Evolutionary conservation across 1,140 invertebrate species (phyloP).

Genomic region (Hycleus phaleratus): DNA sequence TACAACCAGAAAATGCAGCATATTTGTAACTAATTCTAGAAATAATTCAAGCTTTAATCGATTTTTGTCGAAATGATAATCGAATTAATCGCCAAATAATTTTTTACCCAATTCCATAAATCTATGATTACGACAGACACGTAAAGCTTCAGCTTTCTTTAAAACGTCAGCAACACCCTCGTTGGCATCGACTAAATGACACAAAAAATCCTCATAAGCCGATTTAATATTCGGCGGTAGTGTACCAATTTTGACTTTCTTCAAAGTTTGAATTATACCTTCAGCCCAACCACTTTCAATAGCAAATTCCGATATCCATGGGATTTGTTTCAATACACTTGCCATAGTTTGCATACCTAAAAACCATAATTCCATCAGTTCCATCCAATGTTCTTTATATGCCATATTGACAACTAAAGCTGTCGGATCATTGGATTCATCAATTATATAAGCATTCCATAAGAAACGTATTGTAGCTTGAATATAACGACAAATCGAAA

Average conservation of each 20-base stretch:
- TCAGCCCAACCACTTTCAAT: slow-evolving; percentile 88
- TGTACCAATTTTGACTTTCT: slow-evolving; percentile 71
- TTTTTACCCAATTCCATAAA: slow-evolving; percentile 83
- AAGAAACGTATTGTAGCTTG: slow-evolving; percentile 80
- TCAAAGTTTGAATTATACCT: slow-evolving; percentile 72
- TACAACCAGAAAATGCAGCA: too few relatives aligned
- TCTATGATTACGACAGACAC: slow-evolving; percentile 75
- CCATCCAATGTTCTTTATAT: slow-evolving; percentile 82
- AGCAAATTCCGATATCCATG: slow-evolving; percentile 85
- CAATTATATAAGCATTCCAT: slow-evolving; percentile 86
- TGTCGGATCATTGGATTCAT: slow-evolving; percentile 74
- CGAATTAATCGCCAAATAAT: slow-evolving; percentile 68
- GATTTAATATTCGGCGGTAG: slow-evolving; percentile 76
- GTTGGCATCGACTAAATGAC: slow-evolving; percentile 75
- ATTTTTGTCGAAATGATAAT: neutral
- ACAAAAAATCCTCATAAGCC: slow-evolving; percentile 83
- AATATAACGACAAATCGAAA: slow-evolving; percentile 79
- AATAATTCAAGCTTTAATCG: neutral
- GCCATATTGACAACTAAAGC: slow-evolving; percentile 73
- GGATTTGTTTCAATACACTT: slow-evolving; percentile 66
- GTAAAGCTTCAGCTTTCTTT: slow-evolving; percentile 73
- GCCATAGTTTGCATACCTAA: slow-evolving; percentile 88
- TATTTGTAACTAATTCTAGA: too few relatives aligned
- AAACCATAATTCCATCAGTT: slow-evolving; percentile 87
- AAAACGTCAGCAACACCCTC: slow-evolving; percentile 63